Evolutionary conservation across 2,888 invertebrate genomes (phyloP).

Genomic region (Catotricha subobsoleta): DNA sequence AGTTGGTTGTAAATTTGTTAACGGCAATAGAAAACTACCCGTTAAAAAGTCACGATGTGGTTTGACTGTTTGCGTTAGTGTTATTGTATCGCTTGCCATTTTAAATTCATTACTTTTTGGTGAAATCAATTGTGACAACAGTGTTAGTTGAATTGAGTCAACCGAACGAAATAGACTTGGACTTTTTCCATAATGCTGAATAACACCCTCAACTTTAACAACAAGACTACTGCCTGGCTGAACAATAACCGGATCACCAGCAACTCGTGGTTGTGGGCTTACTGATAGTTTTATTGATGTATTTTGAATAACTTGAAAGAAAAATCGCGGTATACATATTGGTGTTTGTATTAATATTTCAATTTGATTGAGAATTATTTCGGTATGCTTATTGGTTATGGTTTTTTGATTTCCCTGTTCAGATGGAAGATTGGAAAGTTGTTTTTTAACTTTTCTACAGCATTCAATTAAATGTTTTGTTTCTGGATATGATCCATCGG

Average conservation of each 20-base stretch:
- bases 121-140: constrained; percentile 43
- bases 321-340: constrained; percentile 53
- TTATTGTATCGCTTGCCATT: constrained; percentile 26
- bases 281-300: constrained; percentile 66
- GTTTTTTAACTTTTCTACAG: constrained; percentile 23
- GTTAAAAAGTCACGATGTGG: constrained; percentile 91
- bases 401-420: constrained; percentile 24
- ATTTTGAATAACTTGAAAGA: constrained; percentile 70
- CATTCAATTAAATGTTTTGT: constrained; percentile 21
- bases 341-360: constrained; percentile 44
- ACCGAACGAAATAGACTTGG: constrained; percentile 54
- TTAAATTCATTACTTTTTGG: constrained; percentile 15
- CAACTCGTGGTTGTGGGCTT: constrained; percentile 58
- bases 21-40: constrained; percentile 63
- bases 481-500: constrained; percentile 25
- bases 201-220: constrained; percentile 84
- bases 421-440: constrained; percentile 22
- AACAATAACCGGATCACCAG: constrained; percentile 69
- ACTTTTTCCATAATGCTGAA: constrained; percentile 47
- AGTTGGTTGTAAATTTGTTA: constrained; percentile 12
- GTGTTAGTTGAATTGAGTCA: constrained; percentile 48
- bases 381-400: constrained; percentile 33
- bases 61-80: constrained; percentile 60
- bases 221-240: constrained; percentile 72
- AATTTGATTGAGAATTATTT: constrained; percentile 39